Evolutionary conservation across 2,797 vertebrate genomes (phyloP), one percentile per base, ranked within the genome.

Genomic region (Gobionotothen gibberifrons): DNA sequence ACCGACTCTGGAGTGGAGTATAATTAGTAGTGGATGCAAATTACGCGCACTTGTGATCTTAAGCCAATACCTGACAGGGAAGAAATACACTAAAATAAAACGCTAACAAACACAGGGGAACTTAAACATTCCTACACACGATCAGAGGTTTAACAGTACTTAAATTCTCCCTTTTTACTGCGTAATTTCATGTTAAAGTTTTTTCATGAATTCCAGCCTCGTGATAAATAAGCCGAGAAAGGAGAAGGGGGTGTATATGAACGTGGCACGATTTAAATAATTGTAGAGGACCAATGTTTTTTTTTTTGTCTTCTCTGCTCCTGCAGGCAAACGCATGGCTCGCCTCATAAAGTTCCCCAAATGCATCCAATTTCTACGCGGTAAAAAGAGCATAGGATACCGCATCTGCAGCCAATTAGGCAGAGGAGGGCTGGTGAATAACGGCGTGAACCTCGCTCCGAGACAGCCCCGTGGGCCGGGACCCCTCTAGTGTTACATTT

Each of bases 391-490:
- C 90, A 87, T 82, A 89, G 93, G 90, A 93, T 78, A 71, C 87
- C 83, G 91, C 94, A 96, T 94, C 94, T 95, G 94, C 78, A 90
- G 90, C 92, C 94, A 95, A 95, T 96, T 95, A 96, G 75, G 65
- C 89, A 76, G 83, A 84, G 89, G 88, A 91, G 90, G 87, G 89
- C 92, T 91, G 89, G 89, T 94, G 93, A 93, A 89, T 86, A 93
- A 93, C 91, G 92, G 93, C 92, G 83, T 87, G 86, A 92, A 90
- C 91, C 93, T 92, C 93, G 90, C 91, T 91, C 75, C 72, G 89
- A 92, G 92, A 91, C 93, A 90, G 85, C 90, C 89, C 91, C 84
- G 89, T 91, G 92, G 92, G 92, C 93, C 87, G 86, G 73, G 87
- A 90, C 91, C 91, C 92, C 93, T 94, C 92, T 94, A 93, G 92